phyloP scores from a whole-genome alignment of 2,113 vertebrate genomes.

The Pungitius pungitius region DNA sequence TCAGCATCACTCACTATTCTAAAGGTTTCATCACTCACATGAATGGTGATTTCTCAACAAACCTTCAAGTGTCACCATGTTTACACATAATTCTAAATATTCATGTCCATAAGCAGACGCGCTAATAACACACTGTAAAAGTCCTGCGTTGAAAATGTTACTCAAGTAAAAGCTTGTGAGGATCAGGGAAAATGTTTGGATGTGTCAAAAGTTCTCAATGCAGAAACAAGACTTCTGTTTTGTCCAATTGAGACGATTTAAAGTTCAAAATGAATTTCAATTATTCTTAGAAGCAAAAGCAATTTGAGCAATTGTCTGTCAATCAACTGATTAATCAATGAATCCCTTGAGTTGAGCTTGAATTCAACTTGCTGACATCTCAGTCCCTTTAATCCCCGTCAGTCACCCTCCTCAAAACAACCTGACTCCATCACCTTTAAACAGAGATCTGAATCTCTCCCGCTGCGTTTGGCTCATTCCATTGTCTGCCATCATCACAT shows the following conservation, averaged over 20 bases:
- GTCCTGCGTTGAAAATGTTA: not conserved
- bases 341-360: too few species aligned
- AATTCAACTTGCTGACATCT: not conserved
- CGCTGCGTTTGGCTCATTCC: constrained; percentile 3
- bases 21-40: too few species aligned
- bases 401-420: constrained; percentile 44
- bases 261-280: too few species aligned
- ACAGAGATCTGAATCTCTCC: not conserved
- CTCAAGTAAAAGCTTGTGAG: too few species aligned
- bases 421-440: constrained; percentile 5
- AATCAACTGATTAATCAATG: too few species aligned
- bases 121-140: not conserved
- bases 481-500: constrained; percentile 7
- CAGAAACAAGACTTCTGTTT: not conserved
- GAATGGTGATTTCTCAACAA: not conserved
- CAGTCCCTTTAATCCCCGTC: constrained; percentile 59
- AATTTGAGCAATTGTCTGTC: too few species aligned
- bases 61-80: too few species aligned
- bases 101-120: not conserved
- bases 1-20: constrained; percentile 17
- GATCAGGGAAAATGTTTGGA: too few species aligned
- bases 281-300: too few species aligned
- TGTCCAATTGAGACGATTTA: not conserved
- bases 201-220: not conserved
- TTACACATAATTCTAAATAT: not conserved